Percentiles rank a stretch among this genome's conserved stretches.
Conservation (phyloP, 2,113 vertebrate genomes). For the Cochlearius cochlearius region DNA sequence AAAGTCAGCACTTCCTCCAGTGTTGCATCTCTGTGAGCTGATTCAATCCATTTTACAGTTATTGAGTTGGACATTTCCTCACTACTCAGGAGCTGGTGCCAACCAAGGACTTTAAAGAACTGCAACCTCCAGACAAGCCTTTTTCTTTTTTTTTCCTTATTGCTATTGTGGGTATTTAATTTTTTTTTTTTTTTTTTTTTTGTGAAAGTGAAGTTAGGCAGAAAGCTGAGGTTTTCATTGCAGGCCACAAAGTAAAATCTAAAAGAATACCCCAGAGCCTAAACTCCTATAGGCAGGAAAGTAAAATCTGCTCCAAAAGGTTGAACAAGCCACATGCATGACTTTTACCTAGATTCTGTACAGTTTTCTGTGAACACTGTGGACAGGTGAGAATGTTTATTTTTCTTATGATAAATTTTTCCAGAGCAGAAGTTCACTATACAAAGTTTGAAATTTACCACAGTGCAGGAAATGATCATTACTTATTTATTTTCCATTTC, state of each 20-base stretch:
- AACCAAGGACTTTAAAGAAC: neutral
- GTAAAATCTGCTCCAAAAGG: neutral
- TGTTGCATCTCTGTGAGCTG: neutral
- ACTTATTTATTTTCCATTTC: neutral
- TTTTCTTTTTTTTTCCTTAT: too few relatives aligned
- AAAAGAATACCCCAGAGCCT: neutral
- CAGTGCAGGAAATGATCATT: neutral
- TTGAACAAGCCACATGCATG: neutral
- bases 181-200: neutral
- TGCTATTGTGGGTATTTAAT: neutral
- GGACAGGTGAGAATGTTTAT: neutral
- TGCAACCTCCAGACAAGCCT: neutral
- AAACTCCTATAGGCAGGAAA: neutral
- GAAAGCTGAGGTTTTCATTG: neutral
- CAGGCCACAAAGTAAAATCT: neutral
- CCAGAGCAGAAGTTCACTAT: neutral
- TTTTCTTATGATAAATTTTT: neutral
- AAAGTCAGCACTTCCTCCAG: constrained; percentile 29
- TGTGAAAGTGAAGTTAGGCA: neutral
- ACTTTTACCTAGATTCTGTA: neutral
- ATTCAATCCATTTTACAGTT: constrained; percentile 5
- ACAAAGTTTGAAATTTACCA: neutral
- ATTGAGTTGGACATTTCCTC: constrained; percentile 32
- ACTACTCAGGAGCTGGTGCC: neutral
- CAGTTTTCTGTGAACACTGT: neutral